Conservation (phyloP, 1,140 invertebrate genomes). For the Lasioglossum baleicum region DNA sequence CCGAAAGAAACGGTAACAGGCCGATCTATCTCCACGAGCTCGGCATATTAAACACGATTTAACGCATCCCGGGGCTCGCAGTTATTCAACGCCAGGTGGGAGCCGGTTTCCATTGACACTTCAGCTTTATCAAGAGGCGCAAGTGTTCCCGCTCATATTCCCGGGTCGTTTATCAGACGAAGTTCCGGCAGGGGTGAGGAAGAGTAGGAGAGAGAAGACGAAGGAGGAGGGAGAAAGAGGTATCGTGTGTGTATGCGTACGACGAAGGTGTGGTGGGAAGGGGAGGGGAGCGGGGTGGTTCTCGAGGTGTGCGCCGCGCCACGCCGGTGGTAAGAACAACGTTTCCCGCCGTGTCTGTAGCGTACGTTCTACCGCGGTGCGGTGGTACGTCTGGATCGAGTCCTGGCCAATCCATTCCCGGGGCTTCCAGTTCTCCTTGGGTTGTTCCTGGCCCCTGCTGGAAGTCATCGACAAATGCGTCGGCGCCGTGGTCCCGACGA, state of each 20-base stretch:
- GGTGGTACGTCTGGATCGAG: too few relatives aligned
- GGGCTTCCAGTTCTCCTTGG: neutral
- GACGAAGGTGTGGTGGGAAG: too few relatives aligned
- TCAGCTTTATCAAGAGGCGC: slow-evolving; percentile 24
- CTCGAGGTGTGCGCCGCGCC: too few relatives aligned
- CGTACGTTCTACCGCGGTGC: too few relatives aligned
- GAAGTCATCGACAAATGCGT: slow-evolving; percentile 39
- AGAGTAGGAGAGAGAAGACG: too few relatives aligned
- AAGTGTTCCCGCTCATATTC: slow-evolving; percentile 33
- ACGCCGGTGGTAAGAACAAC: neutral
- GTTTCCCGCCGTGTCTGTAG: neutral
- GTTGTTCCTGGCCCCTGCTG: neutral
- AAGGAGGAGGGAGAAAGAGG: too few relatives aligned
- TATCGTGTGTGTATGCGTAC: neutral
- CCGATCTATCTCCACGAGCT: slow-evolving; percentile 8
- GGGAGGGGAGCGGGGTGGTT: neutral
- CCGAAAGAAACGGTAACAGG: neutral
- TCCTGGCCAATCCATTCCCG: neutral
- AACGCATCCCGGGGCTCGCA: neutral
- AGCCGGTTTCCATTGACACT: slow-evolving; percentile 1
- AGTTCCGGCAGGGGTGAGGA: neutral
- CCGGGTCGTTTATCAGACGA: slow-evolving; percentile 22
- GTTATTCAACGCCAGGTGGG: slow-evolving; percentile 5
- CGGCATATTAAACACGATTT: slow-evolving; percentile 33
- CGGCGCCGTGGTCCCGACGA: slow-evolving; percentile 10